Conservation (phyloP, 2,113 vertebrate species). For the Zosterops japonicus region DNA sequence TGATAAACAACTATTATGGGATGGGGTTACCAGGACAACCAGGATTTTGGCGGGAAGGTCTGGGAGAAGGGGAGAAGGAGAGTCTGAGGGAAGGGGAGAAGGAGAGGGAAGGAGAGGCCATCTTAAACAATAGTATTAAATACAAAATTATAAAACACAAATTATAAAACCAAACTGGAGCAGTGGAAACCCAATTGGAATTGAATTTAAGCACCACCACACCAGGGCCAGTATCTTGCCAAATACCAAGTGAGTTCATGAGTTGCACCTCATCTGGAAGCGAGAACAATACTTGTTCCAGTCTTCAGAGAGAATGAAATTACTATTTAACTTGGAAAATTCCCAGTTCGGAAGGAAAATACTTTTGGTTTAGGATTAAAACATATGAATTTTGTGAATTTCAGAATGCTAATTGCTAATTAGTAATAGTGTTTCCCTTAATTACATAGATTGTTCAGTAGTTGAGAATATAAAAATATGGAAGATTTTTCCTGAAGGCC, state of each 20-base stretch:
- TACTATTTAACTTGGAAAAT: neutral
- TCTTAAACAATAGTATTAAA: too few species aligned
- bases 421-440: neutral
- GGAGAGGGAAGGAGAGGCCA: too few species aligned
- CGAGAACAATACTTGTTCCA: neutral
- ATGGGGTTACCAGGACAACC: too few species aligned
- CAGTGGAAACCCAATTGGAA: too few species aligned
- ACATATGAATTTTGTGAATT: neutral
- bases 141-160: too few species aligned
- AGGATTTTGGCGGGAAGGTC: too few species aligned
- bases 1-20: too few species aligned
- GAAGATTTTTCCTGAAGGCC: neutral
- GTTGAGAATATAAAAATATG: neutral
- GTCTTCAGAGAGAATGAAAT: neutral
- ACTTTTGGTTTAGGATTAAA: neutral
- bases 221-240: neutral
- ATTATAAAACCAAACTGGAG: too few species aligned
- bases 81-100: too few species aligned
- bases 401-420: neutral
- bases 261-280: neutral
- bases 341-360: neutral
- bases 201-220: too few species aligned
- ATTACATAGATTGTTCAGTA: neutral
- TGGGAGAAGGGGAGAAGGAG: too few species aligned
- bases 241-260: neutral